Conservation (phyloP, 2,113 vertebrate species). For the Ammospiza nelsoni region DNA sequence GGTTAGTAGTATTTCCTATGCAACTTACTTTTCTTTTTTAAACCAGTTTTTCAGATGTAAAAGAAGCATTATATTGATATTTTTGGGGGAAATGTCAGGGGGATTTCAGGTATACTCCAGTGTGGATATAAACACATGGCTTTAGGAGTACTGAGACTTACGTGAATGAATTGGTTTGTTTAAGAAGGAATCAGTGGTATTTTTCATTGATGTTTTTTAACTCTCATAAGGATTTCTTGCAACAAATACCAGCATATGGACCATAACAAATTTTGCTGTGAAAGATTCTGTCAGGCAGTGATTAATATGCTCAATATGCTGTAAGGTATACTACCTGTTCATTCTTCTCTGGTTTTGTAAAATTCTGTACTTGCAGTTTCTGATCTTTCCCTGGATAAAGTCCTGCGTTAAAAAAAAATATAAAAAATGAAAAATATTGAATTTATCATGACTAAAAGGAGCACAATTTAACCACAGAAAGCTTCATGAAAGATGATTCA, state of each 20-base stretch:
- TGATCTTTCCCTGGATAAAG: neutral
- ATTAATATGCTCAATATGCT: neutral
- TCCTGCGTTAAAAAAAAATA: neutral
- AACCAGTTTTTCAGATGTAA: neutral
- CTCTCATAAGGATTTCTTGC: neutral
- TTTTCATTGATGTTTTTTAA: neutral
- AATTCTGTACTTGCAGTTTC: neutral
- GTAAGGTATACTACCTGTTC: neutral
- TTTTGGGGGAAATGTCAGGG: neutral
- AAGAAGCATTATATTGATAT: neutral
- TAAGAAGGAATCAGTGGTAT: neutral
- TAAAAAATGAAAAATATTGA: neutral
- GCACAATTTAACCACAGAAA: neutral
- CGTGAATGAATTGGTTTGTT: neutral
- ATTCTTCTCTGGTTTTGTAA: neutral
- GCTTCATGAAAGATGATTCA: neutral
- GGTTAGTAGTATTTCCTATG: neutral
- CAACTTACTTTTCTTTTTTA: neutral
- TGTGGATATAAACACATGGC: neutral
- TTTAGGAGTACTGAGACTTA: neutral
- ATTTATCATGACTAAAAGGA: neutral
- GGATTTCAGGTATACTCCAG: neutral
- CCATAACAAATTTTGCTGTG: neutral
- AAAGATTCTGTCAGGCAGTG: neutral
- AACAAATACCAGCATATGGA: neutral